Base-by-base conservation (phyloP, 2,113 vertebrate genomes). In the Rhinichthys klamathensis region DNA sequence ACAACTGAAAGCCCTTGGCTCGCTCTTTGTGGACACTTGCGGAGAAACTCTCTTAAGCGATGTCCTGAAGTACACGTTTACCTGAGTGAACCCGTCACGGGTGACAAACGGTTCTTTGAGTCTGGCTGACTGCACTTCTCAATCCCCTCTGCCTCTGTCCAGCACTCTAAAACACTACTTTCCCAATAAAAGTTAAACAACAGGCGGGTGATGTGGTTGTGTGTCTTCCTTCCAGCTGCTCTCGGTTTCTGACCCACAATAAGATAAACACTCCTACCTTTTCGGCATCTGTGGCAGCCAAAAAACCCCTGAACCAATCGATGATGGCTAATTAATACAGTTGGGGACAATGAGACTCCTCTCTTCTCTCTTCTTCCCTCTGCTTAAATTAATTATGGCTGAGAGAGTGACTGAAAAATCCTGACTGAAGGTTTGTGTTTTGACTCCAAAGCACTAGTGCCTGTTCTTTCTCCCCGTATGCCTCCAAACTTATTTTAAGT, bases 261-360 rank as follows among this genome's bases (percentile, higher is more conserved):
- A 60, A 60, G 56, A 79, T 79, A 79, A 79, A 79, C 32, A 51
- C 11, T 72, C 49, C 30, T 58, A 67, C 23, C 63, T 70, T 23
- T 56, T 72, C 21, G 2, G 63, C 49, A n/a, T 56, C 7, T 73
- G 65, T 58, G 49, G 81, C 7, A 67, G 30, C 81, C 67, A 83
- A 41, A 41, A 49, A 83, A 72, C 8, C 27, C 12, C 25, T 69
- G 61, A 82, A 82, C 81, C 8, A 13, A 72, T 83, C 67, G 23
- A 58, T 83, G 81, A 83, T 58, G 81, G 81, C 67, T 83, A 83
- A 83, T 83, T 83, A 72, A 73, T 83, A 83, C 67, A 56, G 65
- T 65, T 1, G 11, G 65, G 81, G 11, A 72, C 49, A 73, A 83
- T 73, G 23, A 41, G 67, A 41, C 46, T 83, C 7, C 23, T 69